phyloP scores from a whole-genome alignment of 2,888 invertebrate species.

The Thalpophila matura region DNA sequence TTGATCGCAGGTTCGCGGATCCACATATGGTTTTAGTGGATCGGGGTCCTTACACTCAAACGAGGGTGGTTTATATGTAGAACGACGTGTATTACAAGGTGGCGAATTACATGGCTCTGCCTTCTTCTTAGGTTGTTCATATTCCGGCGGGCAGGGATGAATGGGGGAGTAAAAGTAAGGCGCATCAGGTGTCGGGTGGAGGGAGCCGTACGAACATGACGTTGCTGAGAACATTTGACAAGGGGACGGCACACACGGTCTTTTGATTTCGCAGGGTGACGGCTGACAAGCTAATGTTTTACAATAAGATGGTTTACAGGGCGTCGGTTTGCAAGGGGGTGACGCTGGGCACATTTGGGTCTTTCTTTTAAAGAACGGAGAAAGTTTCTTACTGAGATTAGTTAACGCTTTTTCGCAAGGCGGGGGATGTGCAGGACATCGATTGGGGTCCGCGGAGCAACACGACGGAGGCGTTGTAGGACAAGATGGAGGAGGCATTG shows the following conservation, averaged over 20 bases:
- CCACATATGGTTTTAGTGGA: neutral
- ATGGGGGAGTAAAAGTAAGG: slow-evolving; percentile 49
- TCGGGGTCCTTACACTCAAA: neutral
- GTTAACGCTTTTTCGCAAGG: slow-evolving; percentile 24
- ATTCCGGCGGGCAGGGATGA: slow-evolving; percentile 48
- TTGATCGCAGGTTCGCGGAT: neutral
- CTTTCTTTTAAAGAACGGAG: slow-evolving; percentile 23
- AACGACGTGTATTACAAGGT: slow-evolving; percentile 15
- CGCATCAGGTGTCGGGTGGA: slow-evolving; percentile 25
- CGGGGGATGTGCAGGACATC: slow-evolving; percentile 24
- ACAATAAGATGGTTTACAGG: slow-evolving; percentile 18
- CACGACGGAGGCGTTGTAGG: slow-evolving; percentile 9
- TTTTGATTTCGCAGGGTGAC: slow-evolving; percentile 12
- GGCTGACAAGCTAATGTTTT: slow-evolving; percentile 37
- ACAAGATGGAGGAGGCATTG: slow-evolving; percentile 3
- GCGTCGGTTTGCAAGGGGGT: slow-evolving; percentile 9
- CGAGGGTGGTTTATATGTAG: neutral
- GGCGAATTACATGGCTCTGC: slow-evolving; percentile 8
- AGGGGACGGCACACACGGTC: neutral
- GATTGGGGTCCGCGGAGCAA: slow-evolving; percentile 10
- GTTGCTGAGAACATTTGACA: slow-evolving; percentile 12
- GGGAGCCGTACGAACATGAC: slow-evolving; percentile 13
- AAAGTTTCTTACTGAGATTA: slow-evolving; percentile 2
- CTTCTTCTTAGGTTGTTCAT: neutral
- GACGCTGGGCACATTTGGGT: slow-evolving; percentile 15